Conservation (phyloP, 2,888 invertebrate genomes). For the Stramonita haemastoma region DNA sequence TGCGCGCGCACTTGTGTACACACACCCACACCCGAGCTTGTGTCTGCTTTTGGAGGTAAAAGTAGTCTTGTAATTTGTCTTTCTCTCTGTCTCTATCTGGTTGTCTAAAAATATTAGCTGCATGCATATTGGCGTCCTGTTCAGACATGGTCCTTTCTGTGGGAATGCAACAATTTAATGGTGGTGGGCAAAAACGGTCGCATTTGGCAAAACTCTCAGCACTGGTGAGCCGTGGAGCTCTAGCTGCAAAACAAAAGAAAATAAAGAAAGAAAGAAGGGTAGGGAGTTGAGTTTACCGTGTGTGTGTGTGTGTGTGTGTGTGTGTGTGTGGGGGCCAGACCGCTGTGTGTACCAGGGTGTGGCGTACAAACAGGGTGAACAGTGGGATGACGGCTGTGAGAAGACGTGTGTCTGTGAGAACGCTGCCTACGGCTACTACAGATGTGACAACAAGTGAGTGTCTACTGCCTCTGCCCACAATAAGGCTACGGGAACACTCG, state of each 20-base stretch:
- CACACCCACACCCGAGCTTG: not conserved
- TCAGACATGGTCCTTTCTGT: too few relatives aligned
- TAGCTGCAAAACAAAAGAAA: not conserved
- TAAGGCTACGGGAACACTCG: not conserved
- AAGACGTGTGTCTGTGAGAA: constrained; percentile 19
- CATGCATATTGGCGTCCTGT: too few relatives aligned
- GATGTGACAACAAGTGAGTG: not conserved
- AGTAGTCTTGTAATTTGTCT: not conserved
- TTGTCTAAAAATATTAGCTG: too few relatives aligned
- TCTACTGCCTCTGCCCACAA: not conserved
- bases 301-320: constrained; percentile 1
- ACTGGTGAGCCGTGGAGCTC: not conserved
- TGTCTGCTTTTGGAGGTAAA: not conserved
- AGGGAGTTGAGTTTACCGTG: not conserved
- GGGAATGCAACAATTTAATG: too few relatives aligned
- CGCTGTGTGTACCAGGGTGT: not conserved
- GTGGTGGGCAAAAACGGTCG: too few relatives aligned
- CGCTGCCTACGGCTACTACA: not conserved
- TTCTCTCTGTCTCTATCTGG: not conserved
- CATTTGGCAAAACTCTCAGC: too few relatives aligned
- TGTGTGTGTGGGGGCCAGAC: not conserved
- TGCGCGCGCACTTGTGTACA: not conserved
- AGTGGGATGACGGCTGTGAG: constrained; percentile 17
- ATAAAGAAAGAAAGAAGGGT: not conserved
- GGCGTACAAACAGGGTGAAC: not conserved